Conservation (phyloP, 2,797 vertebrate species). For the Pyrrhura leucotis region DNA sequence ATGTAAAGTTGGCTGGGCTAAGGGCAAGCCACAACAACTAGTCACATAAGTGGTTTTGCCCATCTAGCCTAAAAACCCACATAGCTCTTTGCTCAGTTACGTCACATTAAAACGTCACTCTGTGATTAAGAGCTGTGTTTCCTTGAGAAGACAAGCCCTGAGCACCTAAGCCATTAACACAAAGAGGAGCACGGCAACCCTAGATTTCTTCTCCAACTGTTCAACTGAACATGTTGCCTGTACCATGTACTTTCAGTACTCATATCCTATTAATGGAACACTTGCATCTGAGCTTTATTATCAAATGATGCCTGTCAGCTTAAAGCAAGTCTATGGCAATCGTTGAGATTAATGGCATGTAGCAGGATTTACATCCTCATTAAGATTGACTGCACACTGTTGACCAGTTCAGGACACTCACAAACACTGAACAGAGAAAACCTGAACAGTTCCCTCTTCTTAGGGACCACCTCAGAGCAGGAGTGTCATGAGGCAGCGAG, state of each 20-base stretch:
- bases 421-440: neutral
- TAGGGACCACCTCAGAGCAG: neutral
- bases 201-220: neutral
- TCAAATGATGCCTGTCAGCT: neutral
- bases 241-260: neutral
- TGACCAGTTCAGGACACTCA: neutral
- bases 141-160: neutral
- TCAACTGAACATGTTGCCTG: neutral
- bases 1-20: neutral
- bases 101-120: neutral
- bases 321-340: neutral
- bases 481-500: fast-evolving
- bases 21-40: conserved; percentile 29
- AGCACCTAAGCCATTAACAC: neutral
- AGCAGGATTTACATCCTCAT: neutral
- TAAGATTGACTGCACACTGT: neutral
- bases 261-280: neutral
- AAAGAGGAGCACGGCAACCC: neutral
- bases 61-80: neutral
- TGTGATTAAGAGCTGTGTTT: neutral
- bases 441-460: neutral
- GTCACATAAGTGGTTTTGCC: neutral
- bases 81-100: neutral
- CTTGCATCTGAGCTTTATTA: neutral
- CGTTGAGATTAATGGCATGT: neutral